Evolutionary conservation across 2,113 vertebrate genomes (phyloP).

Genomic region (Rhinolophus ferrumequinum): DNA sequence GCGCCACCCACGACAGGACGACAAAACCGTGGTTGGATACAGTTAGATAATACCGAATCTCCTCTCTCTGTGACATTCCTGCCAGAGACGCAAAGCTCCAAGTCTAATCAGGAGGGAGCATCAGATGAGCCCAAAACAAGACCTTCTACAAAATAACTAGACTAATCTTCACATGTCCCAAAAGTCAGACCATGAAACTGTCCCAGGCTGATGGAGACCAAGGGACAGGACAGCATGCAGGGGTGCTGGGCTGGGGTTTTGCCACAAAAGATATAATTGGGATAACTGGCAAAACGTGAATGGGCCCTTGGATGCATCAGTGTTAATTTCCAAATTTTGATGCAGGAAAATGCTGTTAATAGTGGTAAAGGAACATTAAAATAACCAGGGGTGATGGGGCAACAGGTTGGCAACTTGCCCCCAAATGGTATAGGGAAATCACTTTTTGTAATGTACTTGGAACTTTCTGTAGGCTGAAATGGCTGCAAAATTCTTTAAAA

Average conservation of each 20-base stretch:
- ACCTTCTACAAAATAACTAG: background rate
- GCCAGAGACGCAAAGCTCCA: background rate
- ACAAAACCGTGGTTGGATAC: accelerated
- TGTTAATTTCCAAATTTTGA: background rate
- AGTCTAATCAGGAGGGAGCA: background rate
- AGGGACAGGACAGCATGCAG: accelerated
- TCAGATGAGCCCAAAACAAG: background rate
- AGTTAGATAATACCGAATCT: accelerated
- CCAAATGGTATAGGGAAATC: background rate
- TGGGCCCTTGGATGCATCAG: too few species aligned
- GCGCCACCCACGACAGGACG: accelerated
- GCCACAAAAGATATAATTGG: background rate
- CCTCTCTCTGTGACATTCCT: background rate
- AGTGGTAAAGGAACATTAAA: background rate
- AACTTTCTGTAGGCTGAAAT: background rate
- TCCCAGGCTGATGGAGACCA: background rate
- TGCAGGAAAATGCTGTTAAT: background rate
- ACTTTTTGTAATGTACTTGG: background rate
- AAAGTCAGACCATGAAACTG: background rate
- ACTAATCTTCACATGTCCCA: background rate
- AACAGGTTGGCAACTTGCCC: background rate
- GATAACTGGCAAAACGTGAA: accelerated
- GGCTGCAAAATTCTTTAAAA: background rate
- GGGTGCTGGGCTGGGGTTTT: background rate
- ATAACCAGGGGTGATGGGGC: background rate